Evolutionary conservation across 2,113 vertebrate genomes (phyloP).

Genomic region (Chaenogobius annularis): DNA sequence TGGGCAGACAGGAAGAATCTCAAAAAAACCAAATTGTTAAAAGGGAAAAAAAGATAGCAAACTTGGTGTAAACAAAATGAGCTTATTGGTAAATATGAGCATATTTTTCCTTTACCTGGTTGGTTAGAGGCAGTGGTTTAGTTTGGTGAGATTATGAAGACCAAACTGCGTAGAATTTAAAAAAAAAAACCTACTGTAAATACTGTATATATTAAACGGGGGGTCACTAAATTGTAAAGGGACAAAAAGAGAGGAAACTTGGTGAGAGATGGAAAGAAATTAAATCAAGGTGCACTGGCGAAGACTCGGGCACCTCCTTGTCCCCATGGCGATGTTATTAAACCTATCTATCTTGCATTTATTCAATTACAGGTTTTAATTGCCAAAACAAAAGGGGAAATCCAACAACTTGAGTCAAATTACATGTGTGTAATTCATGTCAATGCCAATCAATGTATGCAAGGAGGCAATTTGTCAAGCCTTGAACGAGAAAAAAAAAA

Average conservation of each 20-base stretch:
- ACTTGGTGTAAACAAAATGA: too few species aligned
- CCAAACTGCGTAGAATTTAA: too few species aligned
- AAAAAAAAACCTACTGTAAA: too few species aligned
- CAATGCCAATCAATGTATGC: neutral
- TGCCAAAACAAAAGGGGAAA: neutral
- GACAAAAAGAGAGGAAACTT: neutral
- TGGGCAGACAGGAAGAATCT: too few species aligned
- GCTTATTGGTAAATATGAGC: too few species aligned
- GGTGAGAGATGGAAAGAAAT: neutral
- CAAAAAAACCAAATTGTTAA: too few species aligned
- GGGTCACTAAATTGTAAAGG: too few species aligned
- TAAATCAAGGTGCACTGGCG: neutral
- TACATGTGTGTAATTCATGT: neutral
- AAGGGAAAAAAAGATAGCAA: too few species aligned
- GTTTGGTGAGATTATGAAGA: too few species aligned
- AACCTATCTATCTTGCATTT: neutral
- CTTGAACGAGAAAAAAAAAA: slow-evolving; percentile 21
- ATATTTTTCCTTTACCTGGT: too few species aligned
- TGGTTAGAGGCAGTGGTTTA: too few species aligned
- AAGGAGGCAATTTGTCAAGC: neutral
- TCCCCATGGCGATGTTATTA: neutral
- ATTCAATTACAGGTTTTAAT: neutral
- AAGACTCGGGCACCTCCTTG: neutral
- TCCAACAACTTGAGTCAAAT: neutral
- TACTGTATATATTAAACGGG: too few species aligned